These are phyloP conservation scores for Eumaeus atala DNA, from an alignment of 1,140 invertebrate genomes.

Conservation along the genomic window DNA sequence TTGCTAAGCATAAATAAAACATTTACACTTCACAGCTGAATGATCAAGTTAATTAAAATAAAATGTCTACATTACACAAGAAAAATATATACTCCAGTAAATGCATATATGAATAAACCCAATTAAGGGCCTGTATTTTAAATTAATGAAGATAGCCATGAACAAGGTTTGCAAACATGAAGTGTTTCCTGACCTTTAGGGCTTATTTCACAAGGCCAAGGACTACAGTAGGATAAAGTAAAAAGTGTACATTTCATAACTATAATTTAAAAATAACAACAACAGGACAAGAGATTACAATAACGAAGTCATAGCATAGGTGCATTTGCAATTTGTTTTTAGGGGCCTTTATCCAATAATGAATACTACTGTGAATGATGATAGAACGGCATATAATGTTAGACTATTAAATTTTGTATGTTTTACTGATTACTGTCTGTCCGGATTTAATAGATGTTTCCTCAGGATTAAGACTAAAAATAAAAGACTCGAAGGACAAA, in stretches of 20 bases:
- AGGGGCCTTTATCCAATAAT: too few relatives aligned
- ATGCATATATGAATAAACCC: conserved; percentile 26
- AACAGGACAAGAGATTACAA: conserved; percentile 14
- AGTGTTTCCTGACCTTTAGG: conserved; percentile 41
- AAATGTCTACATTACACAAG: neutral
- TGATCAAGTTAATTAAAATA: neutral
- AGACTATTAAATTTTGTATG: too few relatives aligned
- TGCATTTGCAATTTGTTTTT: too few relatives aligned
- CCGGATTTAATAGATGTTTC: too few relatives aligned
- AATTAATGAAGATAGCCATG: conserved; percentile 44
- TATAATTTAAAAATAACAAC: too few relatives aligned
- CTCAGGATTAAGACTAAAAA: too few relatives aligned
- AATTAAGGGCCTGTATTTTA: conserved; percentile 13
- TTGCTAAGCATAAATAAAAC: neutral
- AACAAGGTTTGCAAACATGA: conserved; percentile 38
- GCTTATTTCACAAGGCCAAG: conserved; percentile 45
- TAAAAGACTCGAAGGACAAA: too few relatives aligned
- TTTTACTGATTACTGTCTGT: too few relatives aligned
- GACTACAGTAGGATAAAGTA: too few relatives aligned
- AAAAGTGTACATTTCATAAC: too few relatives aligned
- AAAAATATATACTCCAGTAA: neutral
- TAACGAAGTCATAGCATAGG: neutral
- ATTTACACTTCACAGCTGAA: conserved; percentile 5
- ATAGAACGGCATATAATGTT: too few relatives aligned
- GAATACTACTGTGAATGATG: too few relatives aligned